A percentile compares a stretch with the other conserved stretches of the same genome.
These are phyloP conservation scores for Esox niger DNA, from an alignment of 2,113 vertebrate genomes.

Conservation along the genomic window DNA sequence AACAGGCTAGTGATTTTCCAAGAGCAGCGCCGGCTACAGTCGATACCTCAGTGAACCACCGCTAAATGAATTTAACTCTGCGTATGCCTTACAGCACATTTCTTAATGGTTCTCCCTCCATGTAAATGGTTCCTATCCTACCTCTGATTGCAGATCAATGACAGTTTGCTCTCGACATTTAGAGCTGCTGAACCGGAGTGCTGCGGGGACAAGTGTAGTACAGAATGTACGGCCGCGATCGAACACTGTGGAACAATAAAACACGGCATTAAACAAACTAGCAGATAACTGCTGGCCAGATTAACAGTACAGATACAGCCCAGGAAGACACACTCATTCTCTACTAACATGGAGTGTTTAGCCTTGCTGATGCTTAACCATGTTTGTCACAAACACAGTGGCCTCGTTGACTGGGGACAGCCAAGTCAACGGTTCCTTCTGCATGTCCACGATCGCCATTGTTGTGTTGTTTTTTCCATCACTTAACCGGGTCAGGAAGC, in stretches of 20 bases:
- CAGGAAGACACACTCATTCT: constrained; percentile 75
- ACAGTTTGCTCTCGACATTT: constrained; percentile 85
- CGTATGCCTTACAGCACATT: constrained; percentile 77
- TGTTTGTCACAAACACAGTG: constrained; percentile 69
- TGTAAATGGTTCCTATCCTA: constrained; percentile 83
- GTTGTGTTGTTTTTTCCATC: too few species aligned
- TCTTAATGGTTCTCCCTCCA: constrained; percentile 78
- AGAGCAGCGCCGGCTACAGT: constrained; percentile 48
- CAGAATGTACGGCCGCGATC: constrained; percentile 85
- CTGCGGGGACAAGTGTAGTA: constrained; percentile 83
- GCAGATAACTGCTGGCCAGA: constrained; percentile 84
- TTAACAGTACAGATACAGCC: constrained; percentile 69
- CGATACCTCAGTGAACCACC: constrained; percentile 72
- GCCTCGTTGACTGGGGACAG: constrained; percentile 65
- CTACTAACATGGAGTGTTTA: constrained; percentile 73
- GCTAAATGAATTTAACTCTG: constrained; percentile 77
- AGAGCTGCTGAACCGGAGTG: constrained; percentile 84
- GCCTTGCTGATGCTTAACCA: constrained; percentile 62
- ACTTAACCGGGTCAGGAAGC: too few species aligned
- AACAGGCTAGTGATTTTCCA: constrained; percentile 18
- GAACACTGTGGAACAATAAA: constrained; percentile 92
- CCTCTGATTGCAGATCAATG: constrained; percentile 73
- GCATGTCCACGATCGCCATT: too few species aligned
- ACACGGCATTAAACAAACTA: constrained; percentile 90
- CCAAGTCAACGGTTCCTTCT: too few species aligned